Conservation (phyloP, 1,140 invertebrate species). For the Monomorium pharaonis region DNA sequence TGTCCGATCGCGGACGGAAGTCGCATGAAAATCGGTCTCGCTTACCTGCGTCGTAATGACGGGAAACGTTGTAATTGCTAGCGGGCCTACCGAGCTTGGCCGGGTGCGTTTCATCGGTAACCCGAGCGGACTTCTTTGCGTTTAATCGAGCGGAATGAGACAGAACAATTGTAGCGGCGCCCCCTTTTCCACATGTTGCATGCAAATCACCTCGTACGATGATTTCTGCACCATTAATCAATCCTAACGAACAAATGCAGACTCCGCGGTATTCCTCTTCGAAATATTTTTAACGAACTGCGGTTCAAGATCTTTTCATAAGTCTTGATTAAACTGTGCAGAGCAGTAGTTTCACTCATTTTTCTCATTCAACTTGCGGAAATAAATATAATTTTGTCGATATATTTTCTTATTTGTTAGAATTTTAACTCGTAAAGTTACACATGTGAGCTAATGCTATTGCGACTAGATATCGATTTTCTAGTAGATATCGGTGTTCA, state of each 20-base stretch:
- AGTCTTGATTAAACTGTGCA: background rate
- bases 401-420: background rate
- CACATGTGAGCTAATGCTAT: background rate
- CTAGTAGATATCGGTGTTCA: too few relatives aligned
- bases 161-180: constrained; percentile 68
- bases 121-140: constrained; percentile 76
- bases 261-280: background rate
- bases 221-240: constrained; percentile 38
- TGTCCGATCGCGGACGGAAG: constrained; percentile 76
- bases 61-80: constrained; percentile 82
- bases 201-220: constrained; percentile 31
- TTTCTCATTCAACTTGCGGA: background rate
- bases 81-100: constrained; percentile 72
- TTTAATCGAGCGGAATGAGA: constrained; percentile 81
- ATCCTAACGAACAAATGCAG: background rate
- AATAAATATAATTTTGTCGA: background rate
- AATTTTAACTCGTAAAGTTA: background rate
- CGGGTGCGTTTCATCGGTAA: constrained; percentile 75
- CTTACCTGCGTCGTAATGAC: constrained; percentile 82
- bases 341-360: background rate
- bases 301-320: background rate
- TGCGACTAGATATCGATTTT: background rate
- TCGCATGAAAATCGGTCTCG: constrained; percentile 81
- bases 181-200: constrained; percentile 30
- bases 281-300: background rate